Base-by-base conservation (phyloP, 2,888 invertebrate genomes). In the Malacosoma neustria region DNA sequence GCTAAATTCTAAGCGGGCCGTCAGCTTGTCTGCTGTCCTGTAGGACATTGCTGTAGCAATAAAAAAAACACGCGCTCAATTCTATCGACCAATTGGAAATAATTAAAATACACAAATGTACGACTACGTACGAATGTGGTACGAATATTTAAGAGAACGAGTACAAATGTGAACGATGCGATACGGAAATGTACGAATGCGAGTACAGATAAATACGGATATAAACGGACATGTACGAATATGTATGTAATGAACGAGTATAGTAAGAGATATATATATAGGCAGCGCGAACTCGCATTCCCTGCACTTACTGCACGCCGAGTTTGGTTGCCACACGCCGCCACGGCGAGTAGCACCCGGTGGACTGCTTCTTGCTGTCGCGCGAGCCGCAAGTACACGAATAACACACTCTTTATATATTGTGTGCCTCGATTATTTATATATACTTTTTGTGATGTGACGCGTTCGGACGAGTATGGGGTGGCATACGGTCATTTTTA, bases 251-350 rank as follows among this genome's bases (percentile, higher is more conserved):
- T 69, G 66, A 62, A 60, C 60, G 62, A 72, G 72, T 69, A 66
- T 70, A 66, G 69, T 65, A 61, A 65, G 64, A 70, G 60, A 72
- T 67, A 65, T 57, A 64, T 63, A 71, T 61, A 72, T 62, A 71
- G 70, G 62, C 65, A 65, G 64, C 65, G 65, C 58, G 63, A 61
- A 54, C 52, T 53, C 58, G 52, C 70, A 68, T 72, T 70, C 72
- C 65, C 63, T 64, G 58, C 45, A 95, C 95, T 94, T 94, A 95
- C 95, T 95, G 94, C 88, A 96, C 95, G 91, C 95, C 95, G 77
- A 95, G 93, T 87, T 95, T 95, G 87, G 93, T 94, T 82, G 95
- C 95, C 84, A 95, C 95, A 87, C 95, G 92, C 73, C 94, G 93
- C 95, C 95, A 96, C 88, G 95, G 95, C 77, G 93, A 93, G 90